Evolutionary conservation across 1,140 invertebrate species (phyloP), one percentile per base, ranked within the genome.

Genomic region (Meloidogyne chitwoodi): DNA sequence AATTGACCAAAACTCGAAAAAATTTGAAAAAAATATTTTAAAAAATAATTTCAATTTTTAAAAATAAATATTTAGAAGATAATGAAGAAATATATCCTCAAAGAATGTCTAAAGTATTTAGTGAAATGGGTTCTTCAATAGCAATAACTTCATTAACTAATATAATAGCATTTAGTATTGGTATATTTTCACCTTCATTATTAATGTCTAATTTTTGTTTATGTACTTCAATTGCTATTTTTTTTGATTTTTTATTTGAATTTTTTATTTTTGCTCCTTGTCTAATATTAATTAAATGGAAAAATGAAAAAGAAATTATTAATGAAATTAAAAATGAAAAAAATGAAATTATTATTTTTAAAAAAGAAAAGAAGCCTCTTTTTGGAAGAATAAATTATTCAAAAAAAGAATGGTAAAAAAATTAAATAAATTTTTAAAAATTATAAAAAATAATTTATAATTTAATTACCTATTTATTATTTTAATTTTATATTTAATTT

Each of bases 101-200:
- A 74, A 14, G 72, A 27, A 82, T 77, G 24, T 77, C 31, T 22
- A 26, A 24, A 16, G 80, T 80, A 19, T 38, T 80, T 24, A 16
- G 10, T 12, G 79, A 80, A 63, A 67, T 83, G 8, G 79, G 79
- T n/a, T 81, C 79, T 34, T 79, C 79, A 11, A 80, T 65, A 67
- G 82, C 14, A 38, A 85, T 85, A 22, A 85, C 83, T 48, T 85
- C 84, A 6, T 22, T 85, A 1, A 85, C 83, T 14, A 85, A 85
- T 76, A 64, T 73, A 24, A 24, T 86, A 34, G 83, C 83, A 8
- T 85, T 85, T 70, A 68, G 71, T 34, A 68, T 85, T 62, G 83
- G 83, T n/a, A 68, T 84, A n/a, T 68, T 86, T 26, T 81, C 83
- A 8, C 84, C 83, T 19, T 73, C 84, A 34, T 68, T 74, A 41